phyloP scores from a whole-genome alignment of 2,113 vertebrate genomes.

The Sorex araneus region DNA sequence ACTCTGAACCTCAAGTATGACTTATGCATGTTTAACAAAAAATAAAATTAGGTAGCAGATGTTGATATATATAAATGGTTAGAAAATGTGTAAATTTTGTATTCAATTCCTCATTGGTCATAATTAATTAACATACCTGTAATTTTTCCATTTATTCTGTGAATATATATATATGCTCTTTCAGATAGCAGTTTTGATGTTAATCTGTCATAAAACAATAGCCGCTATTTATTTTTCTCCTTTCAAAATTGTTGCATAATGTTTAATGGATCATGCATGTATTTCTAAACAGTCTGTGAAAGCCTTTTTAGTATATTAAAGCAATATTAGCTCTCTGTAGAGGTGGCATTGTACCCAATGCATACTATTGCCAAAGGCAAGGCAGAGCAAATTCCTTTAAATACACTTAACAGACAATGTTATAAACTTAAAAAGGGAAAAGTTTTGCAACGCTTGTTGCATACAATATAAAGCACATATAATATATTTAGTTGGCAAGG shows the following conservation, averaged over 20 bases:
- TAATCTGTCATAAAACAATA: neutral
- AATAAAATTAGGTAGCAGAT: neutral
- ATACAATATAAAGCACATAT: too few relatives aligned
- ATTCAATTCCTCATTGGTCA: neutral
- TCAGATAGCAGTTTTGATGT: slow-evolving; percentile 12
- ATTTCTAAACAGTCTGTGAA: slow-evolving; percentile 67
- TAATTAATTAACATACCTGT: neutral
- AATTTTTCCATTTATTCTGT: slow-evolving; percentile 13
- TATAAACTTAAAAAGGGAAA: too few relatives aligned
- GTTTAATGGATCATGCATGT: slow-evolving; percentile 60
- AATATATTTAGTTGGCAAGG: too few relatives aligned
- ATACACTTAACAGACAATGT: too few relatives aligned
- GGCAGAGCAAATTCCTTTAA: too few relatives aligned
- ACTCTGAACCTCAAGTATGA: neutral
- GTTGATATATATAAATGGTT: neutral
- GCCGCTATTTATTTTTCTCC: slow-evolving; percentile 49
- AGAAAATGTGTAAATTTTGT: neutral
- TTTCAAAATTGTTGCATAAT: slow-evolving; percentile 57
- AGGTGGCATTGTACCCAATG: neutral
- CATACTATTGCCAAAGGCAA: neutral
- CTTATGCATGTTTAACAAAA: neutral
- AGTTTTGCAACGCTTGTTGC: too few relatives aligned
- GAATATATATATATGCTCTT: neutral
- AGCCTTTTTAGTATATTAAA: neutral
- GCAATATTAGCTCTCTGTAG: neutral